Evolutionary conservation across 2,888 invertebrate genomes (phyloP), one percentile per base, ranked within the genome.

Genomic region (Tinea pellionella): DNA sequence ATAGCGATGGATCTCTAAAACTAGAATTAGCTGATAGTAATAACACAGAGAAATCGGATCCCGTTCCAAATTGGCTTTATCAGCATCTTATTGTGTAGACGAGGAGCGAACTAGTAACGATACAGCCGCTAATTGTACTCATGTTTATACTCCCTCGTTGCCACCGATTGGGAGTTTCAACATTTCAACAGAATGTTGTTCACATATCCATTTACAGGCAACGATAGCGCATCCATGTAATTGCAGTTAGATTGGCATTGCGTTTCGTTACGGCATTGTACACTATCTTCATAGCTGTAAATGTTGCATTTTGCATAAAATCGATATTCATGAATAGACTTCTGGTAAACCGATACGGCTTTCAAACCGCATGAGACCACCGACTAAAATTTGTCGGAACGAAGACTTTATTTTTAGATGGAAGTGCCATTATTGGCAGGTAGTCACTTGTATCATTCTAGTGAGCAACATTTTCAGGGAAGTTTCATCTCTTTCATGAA

Each of bases 251-350:
- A 73, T 77, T 77, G 77, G 55, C 56, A 55, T 32, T 56, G 60
- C 59, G 19, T 59, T 43, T 41, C 58, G 32, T 58, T 60, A 56
- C 24, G 55, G n/a, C 16, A 19, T 9, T 16, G 51, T 32, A 43
- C 47, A 12, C 32, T 16, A 41, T 55, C 30, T 19, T 30, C 29
- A 18, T 42, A 15, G 55, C 70, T 68, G 68, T 72, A 74, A 68
- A 69, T 83, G 84, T 82, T 86, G 84, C 82, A 85, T 83, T 87
- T 86, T 87, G 85, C 86, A 87, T 86, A 86, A 86, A 87, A 87
- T 87, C 87, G 83, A 87, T 87, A 83, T 77, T 80, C 84, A 79
- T 82, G 85, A 86, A 85, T 84, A 81, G 76, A 72, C 71, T 75
- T 71, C 72, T 16, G 53, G 37, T 32, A 53, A 43, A 71, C 71